Percentiles rank a stretch among this genome's conserved stretches.
Evolutionary conservation across 2,888 invertebrate genomes (phyloP).

Genomic region (Stenodera caucasica): DNA sequence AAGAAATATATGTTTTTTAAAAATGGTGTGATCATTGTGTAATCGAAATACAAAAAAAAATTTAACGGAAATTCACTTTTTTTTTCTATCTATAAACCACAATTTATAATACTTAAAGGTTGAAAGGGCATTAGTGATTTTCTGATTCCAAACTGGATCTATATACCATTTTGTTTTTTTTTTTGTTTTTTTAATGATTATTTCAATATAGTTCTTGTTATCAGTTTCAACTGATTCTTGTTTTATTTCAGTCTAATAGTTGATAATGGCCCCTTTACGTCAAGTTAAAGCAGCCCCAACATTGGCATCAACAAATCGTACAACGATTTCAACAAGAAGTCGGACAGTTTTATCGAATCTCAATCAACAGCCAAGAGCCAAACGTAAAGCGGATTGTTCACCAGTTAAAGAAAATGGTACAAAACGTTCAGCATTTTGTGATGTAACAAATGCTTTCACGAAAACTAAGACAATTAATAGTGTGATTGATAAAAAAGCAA

Average conservation of each 20-base stretch:
- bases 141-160: no score
- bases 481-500: constrained; percentile 17
- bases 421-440: constrained; percentile 84
- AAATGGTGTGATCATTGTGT: no score
- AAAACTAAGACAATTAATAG: constrained; percentile 30
- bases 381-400: constrained; percentile 81
- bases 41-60: no score
- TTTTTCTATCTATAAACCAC: no score
- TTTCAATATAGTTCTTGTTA: not conserved
- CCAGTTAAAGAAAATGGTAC: constrained; percentile 73
- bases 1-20: no score
- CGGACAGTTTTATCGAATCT: constrained; percentile 30
- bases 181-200: not conserved
- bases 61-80: no score
- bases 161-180: no score
- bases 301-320: constrained; percentile 40
- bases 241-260: not conserved
- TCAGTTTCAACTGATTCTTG: not conserved
- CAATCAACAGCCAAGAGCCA: constrained; percentile 54
- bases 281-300: constrained; percentile 54
- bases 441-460: constrained; percentile 74
- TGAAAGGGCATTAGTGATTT: no score
- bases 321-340: constrained; percentile 60
- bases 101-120: no score
- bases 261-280: constrained; percentile 66